Base-by-base conservation (phyloP, 2,888 invertebrate genomes). In the Ormyrus thymus region DNA sequence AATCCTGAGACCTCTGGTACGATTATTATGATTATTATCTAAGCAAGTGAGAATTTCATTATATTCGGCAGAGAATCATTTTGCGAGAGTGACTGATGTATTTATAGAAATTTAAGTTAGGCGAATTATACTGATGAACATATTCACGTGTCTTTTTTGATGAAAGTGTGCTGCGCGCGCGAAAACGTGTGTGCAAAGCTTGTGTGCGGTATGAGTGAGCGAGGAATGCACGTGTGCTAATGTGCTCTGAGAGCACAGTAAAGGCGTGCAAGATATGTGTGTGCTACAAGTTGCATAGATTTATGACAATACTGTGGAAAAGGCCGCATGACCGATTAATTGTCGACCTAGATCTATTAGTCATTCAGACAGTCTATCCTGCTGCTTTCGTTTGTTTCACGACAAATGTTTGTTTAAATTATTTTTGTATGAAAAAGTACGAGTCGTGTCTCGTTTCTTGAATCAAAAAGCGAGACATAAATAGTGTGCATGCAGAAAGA, bases 51-150 rank as follows among this genome's bases (percentile, higher is more conserved):
- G 53, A 56, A 64, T 43, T 73, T 68, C 48, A 68, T 55, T 10
- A 15, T 29, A 29, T 56, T 69, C 48, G 56, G 29, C 74, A 65
- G 66, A 50, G 53, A 58, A 29, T 61, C 10, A 64, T 69, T 68
- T 50, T 53, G 58, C 29, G 56, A 59, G 70, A 75, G 70, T 75
- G 75, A 79, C 79, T 75, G 79, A 70, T 51, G 50, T 62, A 62
- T 65, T 71, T 48, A 72, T 76, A 59, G 13, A 59, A 8, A 9
- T 79, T 79, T 71, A 75, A 76, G 75, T 58, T 75, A 71, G 43
- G 46, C 55, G 53, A 55, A 29, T 59, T 62, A 64, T 43, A 29
- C 3, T 29, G 29, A 29, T 29, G 4, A 29, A 29, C 29, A 29
- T 29, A 29, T 29, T 29, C 29, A 29, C 29, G 29, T 29, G 29